Evolutionary conservation across 1,140 invertebrate species (phyloP).

Genomic region (Varroa destructor): DNA sequence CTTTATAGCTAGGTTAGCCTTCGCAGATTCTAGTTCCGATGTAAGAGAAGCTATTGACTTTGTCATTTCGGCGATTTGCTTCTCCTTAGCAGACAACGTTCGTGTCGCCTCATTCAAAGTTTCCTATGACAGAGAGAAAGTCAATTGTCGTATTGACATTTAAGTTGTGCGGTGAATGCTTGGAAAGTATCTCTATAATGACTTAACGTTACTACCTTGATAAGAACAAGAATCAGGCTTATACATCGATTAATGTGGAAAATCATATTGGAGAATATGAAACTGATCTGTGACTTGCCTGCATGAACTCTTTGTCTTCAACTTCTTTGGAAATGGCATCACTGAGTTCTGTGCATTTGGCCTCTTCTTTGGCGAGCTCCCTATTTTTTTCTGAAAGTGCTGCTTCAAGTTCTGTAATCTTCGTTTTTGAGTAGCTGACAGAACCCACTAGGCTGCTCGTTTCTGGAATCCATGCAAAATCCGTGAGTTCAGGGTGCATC

Average conservation of each 20-base stretch:
- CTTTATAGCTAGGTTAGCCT: not conserved
- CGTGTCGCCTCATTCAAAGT: not conserved
- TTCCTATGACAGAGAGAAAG: not conserved
- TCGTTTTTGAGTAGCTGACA: not conserved
- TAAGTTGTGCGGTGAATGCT: not conserved
- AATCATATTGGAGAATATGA: too few relatives aligned
- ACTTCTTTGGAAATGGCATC: not conserved
- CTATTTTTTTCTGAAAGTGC: not conserved
- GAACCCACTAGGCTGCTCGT: too few relatives aligned
- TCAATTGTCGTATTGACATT: not conserved
- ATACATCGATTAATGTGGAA: too few relatives aligned
- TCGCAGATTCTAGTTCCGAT: not conserved
- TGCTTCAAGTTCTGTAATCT: not conserved
- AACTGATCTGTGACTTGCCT: not conserved
- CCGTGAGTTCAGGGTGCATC: too few relatives aligned
- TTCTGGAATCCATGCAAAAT: too few relatives aligned
- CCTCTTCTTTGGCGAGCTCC: not conserved
- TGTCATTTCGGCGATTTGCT: not conserved
- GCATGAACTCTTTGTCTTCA: constrained; percentile 9
- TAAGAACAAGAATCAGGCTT: too few relatives aligned
- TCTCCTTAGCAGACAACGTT: not conserved
- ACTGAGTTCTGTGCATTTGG: not conserved
- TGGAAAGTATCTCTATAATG: too few relatives aligned
- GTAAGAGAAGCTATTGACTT: not conserved
- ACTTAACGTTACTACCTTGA: too few relatives aligned